Conservation (phyloP, 2,797 vertebrate species). For the Eulemur mongoz region DNA sequence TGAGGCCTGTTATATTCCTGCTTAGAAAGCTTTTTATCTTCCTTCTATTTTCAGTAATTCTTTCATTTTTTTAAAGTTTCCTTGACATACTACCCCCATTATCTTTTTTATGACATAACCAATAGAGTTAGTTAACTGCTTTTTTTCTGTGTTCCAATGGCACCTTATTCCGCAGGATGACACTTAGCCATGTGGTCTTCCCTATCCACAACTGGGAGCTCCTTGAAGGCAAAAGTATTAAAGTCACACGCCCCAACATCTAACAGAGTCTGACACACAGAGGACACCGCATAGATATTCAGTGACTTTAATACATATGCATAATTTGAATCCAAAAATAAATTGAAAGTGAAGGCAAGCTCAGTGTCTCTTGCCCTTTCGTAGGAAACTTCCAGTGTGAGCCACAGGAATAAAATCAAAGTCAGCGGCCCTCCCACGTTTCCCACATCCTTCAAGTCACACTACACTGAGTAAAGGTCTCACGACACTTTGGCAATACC, state of each 20-base stretch:
- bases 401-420: not conserved
- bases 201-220: not conserved
- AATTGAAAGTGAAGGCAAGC: not conserved
- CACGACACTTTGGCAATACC: not conserved
- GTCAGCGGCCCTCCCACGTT: not conserved
- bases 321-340: not conserved
- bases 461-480: not conserved
- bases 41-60: not conserved
- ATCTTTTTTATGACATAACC: not conserved
- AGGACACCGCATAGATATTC: not conserved
- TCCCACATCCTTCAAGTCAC: not conserved
- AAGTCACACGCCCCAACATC: not conserved
- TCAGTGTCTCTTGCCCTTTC: not conserved
- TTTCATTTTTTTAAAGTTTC: not conserved
- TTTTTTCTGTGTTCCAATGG: not conserved
- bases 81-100: not conserved
- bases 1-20: not conserved
- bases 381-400: not conserved
- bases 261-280: not conserved
- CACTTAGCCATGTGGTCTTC: accelerated
- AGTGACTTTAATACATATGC: not conserved
- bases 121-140: not conserved
- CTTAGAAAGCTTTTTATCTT: not conserved
- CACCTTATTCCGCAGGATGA: not conserved
- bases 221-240: not conserved